Evolutionary conservation across 1,140 invertebrate genomes (phyloP).

Genomic region (Scaptomyza graminum): DNA sequence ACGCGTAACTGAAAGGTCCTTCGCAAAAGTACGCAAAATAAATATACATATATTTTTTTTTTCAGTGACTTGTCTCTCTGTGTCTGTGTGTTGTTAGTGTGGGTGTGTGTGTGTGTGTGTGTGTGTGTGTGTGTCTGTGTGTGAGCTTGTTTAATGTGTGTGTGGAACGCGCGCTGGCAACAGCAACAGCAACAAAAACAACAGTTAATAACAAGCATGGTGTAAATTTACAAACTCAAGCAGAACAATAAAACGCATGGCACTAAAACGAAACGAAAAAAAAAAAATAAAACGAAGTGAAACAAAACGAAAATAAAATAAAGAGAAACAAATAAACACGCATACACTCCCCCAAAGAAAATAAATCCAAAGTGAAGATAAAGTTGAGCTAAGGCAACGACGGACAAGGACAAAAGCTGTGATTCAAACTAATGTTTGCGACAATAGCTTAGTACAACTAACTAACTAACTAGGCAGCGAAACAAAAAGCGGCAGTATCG

Average conservation of each 20-base stretch:
- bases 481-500: constrained; percentile 3
- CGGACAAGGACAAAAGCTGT: constrained; percentile 21
- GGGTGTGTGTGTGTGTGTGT: constrained; percentile 19
- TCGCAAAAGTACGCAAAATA: constrained; percentile 56
- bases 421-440: constrained; percentile 13
- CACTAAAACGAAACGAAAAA: constrained; percentile 19
- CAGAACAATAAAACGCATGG: constrained; percentile 28
- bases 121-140: constrained; percentile 33
- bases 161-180: constrained; percentile 36
- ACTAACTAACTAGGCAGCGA: not conserved
- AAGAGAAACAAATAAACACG: constrained; percentile 11
- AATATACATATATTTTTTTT: constrained; percentile 41
- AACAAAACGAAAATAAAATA: constrained; percentile 15
- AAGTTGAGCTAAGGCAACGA: constrained; percentile 14
- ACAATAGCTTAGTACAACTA: not conserved
- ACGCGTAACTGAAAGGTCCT: constrained; percentile 61
- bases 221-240: constrained; percentile 43
- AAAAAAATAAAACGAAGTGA: constrained; percentile 7
- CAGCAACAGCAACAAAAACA: constrained; percentile 44
- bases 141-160: constrained; percentile 25
- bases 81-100: constrained; percentile 31
- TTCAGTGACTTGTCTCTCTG: constrained; percentile 57
- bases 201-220: constrained; percentile 40
- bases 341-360: constrained; percentile 10
- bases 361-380: constrained; percentile 27